Evolutionary conservation across 2,888 invertebrate genomes (phyloP).

Genomic region (Hololepta plana): DNA sequence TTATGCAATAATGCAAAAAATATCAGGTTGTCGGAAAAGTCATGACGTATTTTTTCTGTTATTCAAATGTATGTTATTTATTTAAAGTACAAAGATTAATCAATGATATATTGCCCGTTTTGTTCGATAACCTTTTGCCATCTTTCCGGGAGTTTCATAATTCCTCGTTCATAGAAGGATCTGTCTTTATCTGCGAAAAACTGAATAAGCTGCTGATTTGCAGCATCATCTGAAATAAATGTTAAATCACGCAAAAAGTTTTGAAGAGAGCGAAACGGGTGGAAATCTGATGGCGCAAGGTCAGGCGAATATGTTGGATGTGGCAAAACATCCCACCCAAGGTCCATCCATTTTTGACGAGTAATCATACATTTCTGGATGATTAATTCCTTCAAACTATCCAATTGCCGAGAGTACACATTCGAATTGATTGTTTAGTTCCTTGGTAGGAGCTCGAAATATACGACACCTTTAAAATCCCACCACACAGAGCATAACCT

Average conservation of each 20-base stretch:
- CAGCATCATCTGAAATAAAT: background rate
- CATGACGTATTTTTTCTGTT: too few relatives aligned
- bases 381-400: constrained; percentile 7
- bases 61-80: constrained; percentile 1
- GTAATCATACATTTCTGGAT: constrained; percentile 7
- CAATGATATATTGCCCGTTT: background rate
- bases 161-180: too few relatives aligned
- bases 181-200: too few relatives aligned
- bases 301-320: background rate
- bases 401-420: constrained; percentile 10
- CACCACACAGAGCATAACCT: constrained; percentile 10
- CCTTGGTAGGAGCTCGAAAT: constrained; percentile 9
- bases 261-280: background rate
- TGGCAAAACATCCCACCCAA: constrained; percentile 2
- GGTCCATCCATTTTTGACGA: constrained; percentile 1
- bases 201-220: background rate
- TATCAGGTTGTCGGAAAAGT: too few relatives aligned
- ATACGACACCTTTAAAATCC: constrained; percentile 9
- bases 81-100: background rate
- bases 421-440: constrained; percentile 11
- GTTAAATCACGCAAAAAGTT: background rate
- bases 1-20: too few relatives aligned
- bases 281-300: background rate
- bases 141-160: too few relatives aligned
- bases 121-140: constrained; percentile 1